Evolutionary conservation across 2,797 vertebrate species (phyloP).

Genomic region (Cynopterus sphinx): DNA sequence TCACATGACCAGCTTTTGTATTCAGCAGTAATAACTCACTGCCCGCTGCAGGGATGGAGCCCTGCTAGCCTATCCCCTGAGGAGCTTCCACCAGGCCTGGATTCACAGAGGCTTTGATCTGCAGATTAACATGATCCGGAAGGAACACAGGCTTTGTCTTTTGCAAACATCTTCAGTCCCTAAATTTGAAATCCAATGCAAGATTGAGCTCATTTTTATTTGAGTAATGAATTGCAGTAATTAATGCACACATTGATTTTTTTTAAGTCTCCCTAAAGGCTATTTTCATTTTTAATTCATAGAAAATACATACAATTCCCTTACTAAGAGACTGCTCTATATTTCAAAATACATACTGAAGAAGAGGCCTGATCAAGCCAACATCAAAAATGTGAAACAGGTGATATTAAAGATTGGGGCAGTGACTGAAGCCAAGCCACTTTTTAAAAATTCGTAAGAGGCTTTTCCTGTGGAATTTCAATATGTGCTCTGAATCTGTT

Average conservation of each 20-base stretch:
- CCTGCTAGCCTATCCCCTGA: conserved; percentile 91
- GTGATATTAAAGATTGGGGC: conserved; percentile 43
- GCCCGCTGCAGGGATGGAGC: conserved; percentile 91
- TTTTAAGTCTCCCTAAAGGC: conserved; percentile 93
- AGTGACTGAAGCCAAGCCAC: conserved; percentile 23
- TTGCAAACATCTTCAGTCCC: conserved; percentile 88
- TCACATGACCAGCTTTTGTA: conserved; percentile 96
- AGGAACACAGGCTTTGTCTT: conserved; percentile 93
- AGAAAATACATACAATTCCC: conserved; percentile 88
- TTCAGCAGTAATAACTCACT: conserved; percentile 95
- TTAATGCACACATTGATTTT: conserved; percentile 98
- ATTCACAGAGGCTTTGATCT: conserved; percentile 90
- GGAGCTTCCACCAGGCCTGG: conserved; percentile 89
- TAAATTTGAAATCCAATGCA: conserved; percentile 93
- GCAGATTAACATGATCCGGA: conserved; percentile 94
- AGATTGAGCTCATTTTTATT: conserved; percentile 95
- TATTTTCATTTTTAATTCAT: conserved; percentile 98
- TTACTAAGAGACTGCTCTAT: conserved; percentile 78
- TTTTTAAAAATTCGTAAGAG: conserved; percentile 28
- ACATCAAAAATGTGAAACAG: conserved; percentile 57
- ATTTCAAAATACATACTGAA: conserved; percentile 75
- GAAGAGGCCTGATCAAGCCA: conserved; percentile 19
- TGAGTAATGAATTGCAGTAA: conserved; percentile 99
- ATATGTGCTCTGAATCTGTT: not conserved
- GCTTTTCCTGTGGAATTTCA: conserved; percentile 56